These are phyloP conservation scores for Tribolium castaneum DNA, from an alignment of 1,140 invertebrate genomes.

Conservation along the genomic window DNA sequence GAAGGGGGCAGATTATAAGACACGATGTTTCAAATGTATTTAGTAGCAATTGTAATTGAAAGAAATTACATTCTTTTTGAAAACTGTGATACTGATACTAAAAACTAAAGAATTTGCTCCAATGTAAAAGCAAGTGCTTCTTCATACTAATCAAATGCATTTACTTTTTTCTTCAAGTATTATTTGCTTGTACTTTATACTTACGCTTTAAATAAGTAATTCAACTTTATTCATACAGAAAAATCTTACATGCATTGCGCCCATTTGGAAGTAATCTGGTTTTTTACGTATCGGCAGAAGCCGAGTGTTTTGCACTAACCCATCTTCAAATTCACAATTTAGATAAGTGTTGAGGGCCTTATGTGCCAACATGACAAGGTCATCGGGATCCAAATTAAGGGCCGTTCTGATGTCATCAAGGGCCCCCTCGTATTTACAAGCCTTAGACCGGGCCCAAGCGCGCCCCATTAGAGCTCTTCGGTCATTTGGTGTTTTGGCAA, in stretches of 20 bases:
- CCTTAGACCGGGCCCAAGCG: conserved; percentile 65
- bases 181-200: no score
- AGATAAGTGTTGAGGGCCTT: conserved; percentile 68
- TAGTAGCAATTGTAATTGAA: no score
- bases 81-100: no score
- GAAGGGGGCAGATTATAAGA: no score
- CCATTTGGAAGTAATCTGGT: conserved; percentile 68
- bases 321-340: conserved; percentile 69
- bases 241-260: conserved; percentile 62
- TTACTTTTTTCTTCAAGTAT: no score
- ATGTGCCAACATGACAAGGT: conserved; percentile 66
- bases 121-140: no score
- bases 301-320: conserved; percentile 66
- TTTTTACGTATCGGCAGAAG: conserved; percentile 64
- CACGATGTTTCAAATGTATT: no score
- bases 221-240: no score
- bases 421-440: conserved; percentile 66
- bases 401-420: conserved; percentile 66
- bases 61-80: no score
- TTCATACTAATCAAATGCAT: no score
- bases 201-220: no score
- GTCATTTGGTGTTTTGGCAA: conserved; percentile 64
- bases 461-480: conserved; percentile 65
- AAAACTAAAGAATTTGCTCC: no score
- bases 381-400: conserved; percentile 64